Evolutionary conservation across 2,797 vertebrate species (phyloP).

Genomic region (Anguilla megastoma): DNA sequence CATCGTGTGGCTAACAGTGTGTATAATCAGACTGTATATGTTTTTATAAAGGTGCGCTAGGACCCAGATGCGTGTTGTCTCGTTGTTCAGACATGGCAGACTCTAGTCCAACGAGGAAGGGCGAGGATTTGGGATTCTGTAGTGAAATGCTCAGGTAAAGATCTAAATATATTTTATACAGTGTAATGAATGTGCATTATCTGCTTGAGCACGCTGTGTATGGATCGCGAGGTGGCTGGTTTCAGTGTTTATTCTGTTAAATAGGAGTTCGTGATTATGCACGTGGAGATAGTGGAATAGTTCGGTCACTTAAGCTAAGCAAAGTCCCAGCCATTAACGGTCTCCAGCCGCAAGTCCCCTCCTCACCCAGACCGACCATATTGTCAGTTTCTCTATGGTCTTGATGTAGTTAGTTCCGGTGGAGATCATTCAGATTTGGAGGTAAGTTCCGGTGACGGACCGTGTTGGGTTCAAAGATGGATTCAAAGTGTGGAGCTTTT

Average conservation of each 20-base stretch:
- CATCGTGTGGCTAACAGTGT: conserved; percentile 34
- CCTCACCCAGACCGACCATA: background rate
- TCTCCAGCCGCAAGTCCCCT: background rate
- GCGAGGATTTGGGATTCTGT: conserved; percentile 33
- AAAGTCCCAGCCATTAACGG: background rate
- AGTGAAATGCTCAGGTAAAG: conserved; percentile 62
- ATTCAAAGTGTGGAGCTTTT: background rate
- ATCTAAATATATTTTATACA: background rate
- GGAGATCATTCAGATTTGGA: background rate
- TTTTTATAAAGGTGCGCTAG: background rate
- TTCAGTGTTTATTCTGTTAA: background rate
- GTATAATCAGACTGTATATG: rapidly evolving
- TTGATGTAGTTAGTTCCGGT: background rate
- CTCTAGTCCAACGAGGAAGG: conserved; percentile 37
- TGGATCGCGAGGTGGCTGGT: background rate
- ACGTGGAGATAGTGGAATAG: background rate
- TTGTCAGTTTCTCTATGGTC: background rate
- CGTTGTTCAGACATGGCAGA: conserved; percentile 65
- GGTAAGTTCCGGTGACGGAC: background rate
- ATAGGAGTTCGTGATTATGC: background rate
- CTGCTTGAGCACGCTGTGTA: background rate
- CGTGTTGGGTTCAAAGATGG: background rate
- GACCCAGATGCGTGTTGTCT: conserved; percentile 50
- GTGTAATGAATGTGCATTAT: background rate
- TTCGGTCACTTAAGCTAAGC: background rate